These are phyloP conservation scores for Drymonia ruficornis DNA, from an alignment of 2,888 invertebrate genomes.

Conservation along the genomic window DNA sequence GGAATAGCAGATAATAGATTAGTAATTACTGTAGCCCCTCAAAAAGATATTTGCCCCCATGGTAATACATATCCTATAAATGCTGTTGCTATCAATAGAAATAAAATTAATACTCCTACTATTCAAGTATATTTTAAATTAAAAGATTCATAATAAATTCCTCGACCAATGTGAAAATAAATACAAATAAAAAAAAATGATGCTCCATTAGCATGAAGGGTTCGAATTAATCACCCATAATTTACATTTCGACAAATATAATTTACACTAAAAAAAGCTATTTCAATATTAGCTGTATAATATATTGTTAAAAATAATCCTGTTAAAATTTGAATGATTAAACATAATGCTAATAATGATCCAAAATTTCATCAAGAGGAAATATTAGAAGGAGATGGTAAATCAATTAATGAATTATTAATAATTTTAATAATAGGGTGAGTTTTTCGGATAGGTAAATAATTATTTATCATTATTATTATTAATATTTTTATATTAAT, in stretches of 20 bases:
- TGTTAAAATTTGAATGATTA: constrained; percentile 87
- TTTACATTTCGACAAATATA: constrained; percentile 90
- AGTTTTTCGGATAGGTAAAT: constrained; percentile 68
- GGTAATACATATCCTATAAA: constrained; percentile 92
- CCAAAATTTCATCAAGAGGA: constrained; percentile 89
- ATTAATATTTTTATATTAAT: no score
- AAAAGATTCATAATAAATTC: constrained; percentile 80
- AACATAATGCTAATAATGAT: constrained; percentile 86
- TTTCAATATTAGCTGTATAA: constrained; percentile 86
- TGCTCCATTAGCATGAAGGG: constrained; percentile 89
- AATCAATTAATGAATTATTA: constrained; percentile 84
- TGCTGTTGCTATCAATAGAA: constrained; percentile 88
- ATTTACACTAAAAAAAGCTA: constrained; percentile 87
- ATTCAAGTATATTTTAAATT: constrained; percentile 86
- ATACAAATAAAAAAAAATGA: constrained; percentile 90
- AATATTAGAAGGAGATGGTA: constrained; percentile 86
- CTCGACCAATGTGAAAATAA: constrained; percentile 88
- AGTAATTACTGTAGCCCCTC: constrained; percentile 92
- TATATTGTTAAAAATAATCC: constrained; percentile 89
- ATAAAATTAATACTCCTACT: constrained; percentile 87
- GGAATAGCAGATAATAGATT: constrained; percentile 90
- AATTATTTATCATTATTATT: constrained; percentile 78
- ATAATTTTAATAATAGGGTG: constrained; percentile 84
- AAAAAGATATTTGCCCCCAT: constrained; percentile 93
- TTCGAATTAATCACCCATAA: constrained; percentile 87